Base-by-base conservation (phyloP, 2,113 vertebrate species). In the Alectura lathami region DNA sequence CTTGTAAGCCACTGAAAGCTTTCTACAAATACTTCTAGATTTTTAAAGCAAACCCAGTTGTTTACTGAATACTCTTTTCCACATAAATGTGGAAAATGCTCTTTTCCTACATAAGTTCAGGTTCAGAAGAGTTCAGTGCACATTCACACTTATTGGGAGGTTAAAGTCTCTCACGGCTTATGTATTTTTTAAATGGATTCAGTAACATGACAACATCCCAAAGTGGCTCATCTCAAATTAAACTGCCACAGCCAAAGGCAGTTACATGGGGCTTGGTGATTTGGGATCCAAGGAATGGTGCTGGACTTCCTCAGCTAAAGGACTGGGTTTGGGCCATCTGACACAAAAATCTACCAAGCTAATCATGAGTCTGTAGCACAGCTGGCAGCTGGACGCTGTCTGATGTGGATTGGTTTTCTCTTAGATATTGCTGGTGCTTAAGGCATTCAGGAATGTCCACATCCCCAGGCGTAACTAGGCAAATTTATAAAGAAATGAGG, bases 381-480 rank as follows among this genome's bases (percentile, higher is more conserved):
- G 51, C 73, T 92, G 77, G 81, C 86, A 91, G 73, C 80, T 75
- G 91, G 23, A n/a, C 50, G 68, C 79, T 67, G 73, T 82, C 88
- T 86, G 53, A 68, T 48, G 40, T 20, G n/a, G 87, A 56, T 48
- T 36, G 60, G 8, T 60, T 59, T 83, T 76, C 56, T 64, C 60
- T 64, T 63, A 91, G 83, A 40, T 32, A 12, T 66, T 4, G 0
- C 42, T 77, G 86, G 80, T 91, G 79, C 74, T 83, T 90, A 47
- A 75, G 69, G 72, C 20, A 23, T 45, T 54, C 72, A 81, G 88
- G 73, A 91, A 92, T 88, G 60, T 88, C 69, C 57, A 40, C 26
- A 48, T 30, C 59, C 51, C 17, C 56, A 27, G 86, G 45, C 24
- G 22, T 8, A 88, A 64, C n/a, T 23, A 23, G 38, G 64, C 32